Conservation (phyloP, 2,888 invertebrate species). For the Phengaris alcon region DNA sequence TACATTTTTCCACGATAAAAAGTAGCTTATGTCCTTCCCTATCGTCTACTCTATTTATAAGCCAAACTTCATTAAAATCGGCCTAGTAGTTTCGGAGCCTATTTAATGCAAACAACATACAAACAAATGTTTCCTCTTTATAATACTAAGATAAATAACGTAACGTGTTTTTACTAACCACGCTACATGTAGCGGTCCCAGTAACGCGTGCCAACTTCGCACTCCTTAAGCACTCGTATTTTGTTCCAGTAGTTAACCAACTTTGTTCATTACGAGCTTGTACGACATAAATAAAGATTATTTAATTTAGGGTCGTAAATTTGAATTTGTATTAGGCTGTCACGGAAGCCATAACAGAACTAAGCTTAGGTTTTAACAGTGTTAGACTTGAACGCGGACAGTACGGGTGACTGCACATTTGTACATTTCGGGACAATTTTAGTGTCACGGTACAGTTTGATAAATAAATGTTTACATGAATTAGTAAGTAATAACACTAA, state of each 20-base stretch:
- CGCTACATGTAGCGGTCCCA: neutral
- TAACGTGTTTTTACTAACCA: neutral
- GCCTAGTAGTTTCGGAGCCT: too few relatives aligned
- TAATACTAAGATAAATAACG: too few relatives aligned
- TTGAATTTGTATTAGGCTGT: slow-evolving; percentile 25
- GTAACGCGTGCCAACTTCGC: neutral
- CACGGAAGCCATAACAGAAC: neutral
- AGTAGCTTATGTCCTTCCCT: too few relatives aligned
- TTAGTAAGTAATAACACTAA: neutral
- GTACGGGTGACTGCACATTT: neutral
- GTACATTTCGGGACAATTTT: neutral
- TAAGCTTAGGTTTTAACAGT: slow-evolving; percentile 16
- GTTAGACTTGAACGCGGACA: slow-evolving; percentile 1
- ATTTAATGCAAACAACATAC: too few relatives aligned
- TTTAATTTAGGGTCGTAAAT: slow-evolving; percentile 23
- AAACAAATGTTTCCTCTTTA: too few relatives aligned
- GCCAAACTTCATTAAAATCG: too few relatives aligned
- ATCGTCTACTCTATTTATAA: too few relatives aligned
- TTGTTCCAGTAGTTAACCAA: neutral
- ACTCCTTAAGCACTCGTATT: neutral
- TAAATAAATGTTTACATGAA: neutral
- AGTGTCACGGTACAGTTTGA: too few relatives aligned
- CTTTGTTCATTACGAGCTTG: slow-evolving; percentile 8
- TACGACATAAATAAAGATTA: slow-evolving; percentile 7
- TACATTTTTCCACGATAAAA: too few relatives aligned